These are phyloP conservation scores for Oryzias melastigma DNA, from an alignment of 2,113 vertebrate genomes.

Conservation along the genomic window DNA sequence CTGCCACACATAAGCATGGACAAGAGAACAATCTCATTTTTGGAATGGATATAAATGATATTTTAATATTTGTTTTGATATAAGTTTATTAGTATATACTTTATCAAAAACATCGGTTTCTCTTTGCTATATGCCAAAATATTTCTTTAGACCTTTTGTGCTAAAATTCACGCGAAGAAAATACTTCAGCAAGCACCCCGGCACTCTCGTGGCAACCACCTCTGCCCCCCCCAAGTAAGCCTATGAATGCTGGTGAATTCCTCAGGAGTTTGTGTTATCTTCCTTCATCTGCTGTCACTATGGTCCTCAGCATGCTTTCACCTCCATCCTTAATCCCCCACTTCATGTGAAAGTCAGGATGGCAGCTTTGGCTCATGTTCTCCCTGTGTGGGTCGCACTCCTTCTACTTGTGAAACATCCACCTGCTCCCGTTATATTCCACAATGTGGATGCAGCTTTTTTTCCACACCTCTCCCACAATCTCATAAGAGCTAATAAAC, in stretches of 20 bases:
- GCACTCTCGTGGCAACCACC: slow-evolving; percentile 33
- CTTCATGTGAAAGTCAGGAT: slow-evolving; percentile 75
- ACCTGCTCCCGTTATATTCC: slow-evolving; percentile 39
- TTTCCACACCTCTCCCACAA: background rate
- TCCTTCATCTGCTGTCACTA: slow-evolving; percentile 71
- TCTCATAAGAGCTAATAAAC: slow-evolving; percentile 24
- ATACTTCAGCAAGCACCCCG: slow-evolving; percentile 27
- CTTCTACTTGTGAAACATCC: slow-evolving; percentile 46
- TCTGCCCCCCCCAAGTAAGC: background rate
- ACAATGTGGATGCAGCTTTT: background rate
- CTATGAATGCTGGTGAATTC: slow-evolving; percentile 62
- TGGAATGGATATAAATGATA: slow-evolving; percentile 33
- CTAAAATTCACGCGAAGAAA: slow-evolving; percentile 41
- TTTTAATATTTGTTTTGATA: slow-evolving; percentile 29
- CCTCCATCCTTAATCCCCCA: slow-evolving; percentile 71
- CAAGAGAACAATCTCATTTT: slow-evolving; percentile 37
- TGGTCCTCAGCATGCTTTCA: slow-evolving; percentile 69
- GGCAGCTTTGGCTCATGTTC: slow-evolving; percentile 61
- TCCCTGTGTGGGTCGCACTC: slow-evolving; percentile 32
- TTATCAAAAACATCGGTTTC: slow-evolving; percentile 47
- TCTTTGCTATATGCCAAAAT: slow-evolving; percentile 23
- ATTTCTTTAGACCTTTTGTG: slow-evolving; percentile 42
- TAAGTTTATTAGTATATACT: slow-evolving; percentile 45
- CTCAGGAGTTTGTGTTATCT: slow-evolving; percentile 62
- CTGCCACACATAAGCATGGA: slow-evolving; percentile 33